Evolutionary conservation across 2,888 invertebrate genomes (phyloP), one percentile per base, ranked within the genome.

Genomic region (Rhyacophila evoluta): DNA sequence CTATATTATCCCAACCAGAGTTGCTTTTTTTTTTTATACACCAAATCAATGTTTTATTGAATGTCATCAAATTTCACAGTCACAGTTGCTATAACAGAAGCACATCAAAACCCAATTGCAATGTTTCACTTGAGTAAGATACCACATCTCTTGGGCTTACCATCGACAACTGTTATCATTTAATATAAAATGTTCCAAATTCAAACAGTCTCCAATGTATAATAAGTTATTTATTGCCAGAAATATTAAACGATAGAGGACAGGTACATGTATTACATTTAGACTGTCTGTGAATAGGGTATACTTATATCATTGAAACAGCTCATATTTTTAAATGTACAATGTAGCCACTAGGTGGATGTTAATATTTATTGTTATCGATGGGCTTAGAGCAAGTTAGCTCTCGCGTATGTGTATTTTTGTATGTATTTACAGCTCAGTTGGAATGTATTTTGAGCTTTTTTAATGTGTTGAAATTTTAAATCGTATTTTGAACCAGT

Each of bases 351-450:
- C 73, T 78, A 80, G 76, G 78, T 79, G 78, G 78, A 80, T 73
- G 39, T 74, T 81, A 74, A 76, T 79, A 76, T 81, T 77, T 75
- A 75, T 81, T 81, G 77, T 81, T 81, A 41, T 77, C 69, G 77
- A 75, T 68, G 71, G 71, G 72, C 67, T 75, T 75, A 36, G 36
- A 36, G 25, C 19, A 36, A 36, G n/a, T 37, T 36, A 12, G 75
- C 71, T 79, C 71, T 79, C 33, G 29, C 39, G 75, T 72, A 75
- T 72, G 72, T 67, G 75, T 79, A 79, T 79, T 75, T 79, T 79
- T 79, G 72, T 79, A 79, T 75, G 69, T 78, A 78, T 78, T 74
- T 78, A 78, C 70, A 70, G 78, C 33, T 69, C 29, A 28, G 69
- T 69, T 69, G 33, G 6, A 55, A 29, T 69, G 69, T 28, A 69